phyloP scores from a whole-genome alignment of 2,888 invertebrate species.

The Chrysomela aeneicollis region DNA sequence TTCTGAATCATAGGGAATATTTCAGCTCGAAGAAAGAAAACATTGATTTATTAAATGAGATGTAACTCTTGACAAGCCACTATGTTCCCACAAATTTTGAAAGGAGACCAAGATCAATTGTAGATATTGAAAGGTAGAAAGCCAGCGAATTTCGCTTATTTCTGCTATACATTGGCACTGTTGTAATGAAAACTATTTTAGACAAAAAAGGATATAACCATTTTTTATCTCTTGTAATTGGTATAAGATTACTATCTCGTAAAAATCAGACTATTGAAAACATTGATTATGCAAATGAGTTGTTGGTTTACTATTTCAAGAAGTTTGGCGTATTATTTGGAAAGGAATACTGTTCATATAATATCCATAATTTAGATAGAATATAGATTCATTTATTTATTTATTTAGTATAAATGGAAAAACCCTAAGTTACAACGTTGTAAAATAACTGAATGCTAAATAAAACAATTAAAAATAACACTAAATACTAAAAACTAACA shows the following conservation, averaged over 20 bases:
- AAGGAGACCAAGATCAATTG: constrained; percentile 14
- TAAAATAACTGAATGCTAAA: no score
- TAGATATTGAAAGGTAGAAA: no score
- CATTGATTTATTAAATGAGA: constrained; percentile 3
- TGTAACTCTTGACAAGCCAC: constrained; percentile 4
- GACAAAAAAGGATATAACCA: constrained; percentile 2
- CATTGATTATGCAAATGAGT: constrained; percentile 12
- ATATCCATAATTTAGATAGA: constrained; percentile 10
- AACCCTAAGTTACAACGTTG: no score
- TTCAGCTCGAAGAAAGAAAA: background rate
- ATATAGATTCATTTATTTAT: no score
- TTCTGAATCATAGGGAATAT: constrained; percentile 5
- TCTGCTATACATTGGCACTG: constrained; percentile 10
- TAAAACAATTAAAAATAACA: no score
- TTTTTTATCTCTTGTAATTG: constrained; percentile 11
- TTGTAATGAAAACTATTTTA: constrained; percentile 8
- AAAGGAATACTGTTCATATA: constrained; percentile 2
- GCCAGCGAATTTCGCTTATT: no score
- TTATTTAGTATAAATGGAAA: constrained; percentile 15
- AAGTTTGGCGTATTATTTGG: constrained; percentile 5
- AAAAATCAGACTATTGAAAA: constrained; percentile 8
- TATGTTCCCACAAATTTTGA: constrained; percentile 13
- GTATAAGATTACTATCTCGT: constrained; percentile 7
- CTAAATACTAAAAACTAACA: no score
- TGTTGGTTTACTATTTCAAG: constrained; percentile 11